These are phyloP conservation scores for Hylaeus volcanicus DNA, from an alignment of 1,140 invertebrate genomes.

Conservation along the genomic window DNA sequence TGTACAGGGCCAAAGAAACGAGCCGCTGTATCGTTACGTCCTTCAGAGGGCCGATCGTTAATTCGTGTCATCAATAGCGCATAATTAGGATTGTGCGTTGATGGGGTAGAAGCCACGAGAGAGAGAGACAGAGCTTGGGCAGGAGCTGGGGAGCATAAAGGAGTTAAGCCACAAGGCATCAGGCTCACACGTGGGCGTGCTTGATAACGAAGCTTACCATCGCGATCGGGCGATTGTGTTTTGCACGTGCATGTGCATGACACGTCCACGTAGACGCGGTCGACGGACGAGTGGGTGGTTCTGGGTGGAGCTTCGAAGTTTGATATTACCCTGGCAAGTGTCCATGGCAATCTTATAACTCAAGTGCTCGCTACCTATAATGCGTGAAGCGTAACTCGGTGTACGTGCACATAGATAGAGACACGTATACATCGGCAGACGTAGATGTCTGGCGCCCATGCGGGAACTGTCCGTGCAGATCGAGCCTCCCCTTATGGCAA, in stretches of 20 bases:
- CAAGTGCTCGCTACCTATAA: slow-evolving; percentile 63
- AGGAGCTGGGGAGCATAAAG: slow-evolving; percentile 47
- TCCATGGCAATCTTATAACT: slow-evolving; percentile 75
- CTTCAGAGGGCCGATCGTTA: slow-evolving; percentile 45
- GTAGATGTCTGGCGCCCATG: slow-evolving; percentile 33
- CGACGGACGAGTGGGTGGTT: slow-evolving; percentile 24
- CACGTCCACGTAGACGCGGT: slow-evolving; percentile 27
- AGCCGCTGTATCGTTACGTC: not conserved
- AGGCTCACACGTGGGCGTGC: slow-evolving; percentile 63
- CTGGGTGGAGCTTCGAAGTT: slow-evolving; percentile 68
- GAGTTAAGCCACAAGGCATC: slow-evolving; percentile 60
- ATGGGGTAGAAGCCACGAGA: slow-evolving; percentile 10
- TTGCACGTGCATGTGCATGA: slow-evolving; percentile 54
- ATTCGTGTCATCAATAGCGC: slow-evolving; percentile 59
- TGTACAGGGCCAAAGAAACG: not conserved
- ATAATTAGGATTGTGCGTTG: slow-evolving; percentile 59
- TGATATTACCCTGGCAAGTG: slow-evolving; percentile 75
- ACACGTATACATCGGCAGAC: slow-evolving; percentile 35
- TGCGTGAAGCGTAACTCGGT: slow-evolving; percentile 47
- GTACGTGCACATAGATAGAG: slow-evolving; percentile 28
- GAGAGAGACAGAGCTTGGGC: slow-evolving; percentile 11
- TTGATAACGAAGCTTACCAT: slow-evolving; percentile 71
- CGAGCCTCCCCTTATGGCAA: slow-evolving; percentile 12
- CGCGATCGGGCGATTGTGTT: slow-evolving; percentile 41
- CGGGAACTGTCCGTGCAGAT: slow-evolving; percentile 30